Base-by-base conservation (phyloP, 2,888 invertebrate species). In the Eudemis profundana region DNA sequence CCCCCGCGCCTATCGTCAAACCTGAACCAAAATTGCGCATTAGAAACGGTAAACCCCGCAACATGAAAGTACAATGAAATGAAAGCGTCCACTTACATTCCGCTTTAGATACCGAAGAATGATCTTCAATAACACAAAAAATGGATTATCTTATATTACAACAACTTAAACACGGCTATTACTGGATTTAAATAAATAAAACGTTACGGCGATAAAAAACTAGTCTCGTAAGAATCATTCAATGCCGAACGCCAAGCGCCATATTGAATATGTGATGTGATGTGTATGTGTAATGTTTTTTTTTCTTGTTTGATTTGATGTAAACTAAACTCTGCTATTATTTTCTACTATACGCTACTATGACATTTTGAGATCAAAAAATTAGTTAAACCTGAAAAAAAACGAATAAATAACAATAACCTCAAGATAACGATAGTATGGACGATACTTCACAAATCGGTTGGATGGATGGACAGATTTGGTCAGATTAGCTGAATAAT, bases 1-100 rank as follows among this genome's bases (percentile, higher is more conserved):
- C 93, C 93, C 68, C 93, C 93, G 69, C 93, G 92, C 74, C 92
- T 92, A 76, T 93, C 92, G 77, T 93, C 92, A 73, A 92, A 93
- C 93, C 93, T 93, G 72, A 69, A 79, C 68, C 65, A 74, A 57
- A 70, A 65, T 70, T 68, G 47, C 64, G 40, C 19, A 46, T 47
- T 68, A 67, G 57, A 61, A 69, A 70, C 47, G 51, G 60, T 61
- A 27, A 61, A 64, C 29, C 44, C 61, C 44, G 29, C 3, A 2
- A 51, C 29, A 15, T 29, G 15, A 54, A 68, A 70, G 47, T 54
- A 62, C 61, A 63, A 54, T 63, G 46, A 33, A 59, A 51, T 51
- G 40, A 5, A 59, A 60, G 51, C 53, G 21, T 60, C 68, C 66
- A 85, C 86, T 85, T 84, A 87, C 86, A 86, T 86, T 71, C 76